phyloP scores from a whole-genome alignment of 2,113 vertebrate species.

The Channa maculata region DNA sequence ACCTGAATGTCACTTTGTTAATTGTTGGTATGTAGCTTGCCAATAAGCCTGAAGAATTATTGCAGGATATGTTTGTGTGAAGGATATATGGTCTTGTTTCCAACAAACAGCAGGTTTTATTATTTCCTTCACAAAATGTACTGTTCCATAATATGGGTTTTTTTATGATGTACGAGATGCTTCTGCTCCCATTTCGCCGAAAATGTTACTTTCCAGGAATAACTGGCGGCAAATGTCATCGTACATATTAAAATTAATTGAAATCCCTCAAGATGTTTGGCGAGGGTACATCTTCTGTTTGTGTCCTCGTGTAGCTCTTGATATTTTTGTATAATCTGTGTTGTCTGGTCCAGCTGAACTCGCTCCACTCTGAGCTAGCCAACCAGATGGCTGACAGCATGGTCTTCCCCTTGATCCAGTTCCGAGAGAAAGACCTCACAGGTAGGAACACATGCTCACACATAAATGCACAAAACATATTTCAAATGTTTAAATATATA shows the following conservation, averaged over 20 bases:
- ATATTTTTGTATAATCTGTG: slow-evolving; percentile 48
- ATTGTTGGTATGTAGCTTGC: slow-evolving; percentile 16
- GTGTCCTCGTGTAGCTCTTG: slow-evolving; percentile 25
- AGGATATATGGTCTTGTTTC: slow-evolving; percentile 11
- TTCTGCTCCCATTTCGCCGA: slow-evolving; percentile 11
- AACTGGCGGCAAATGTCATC: slow-evolving; percentile 37
- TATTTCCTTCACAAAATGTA: slow-evolving; percentile 25
- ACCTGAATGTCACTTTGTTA: slow-evolving; percentile 20
- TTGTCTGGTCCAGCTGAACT: slow-evolving; percentile 88
- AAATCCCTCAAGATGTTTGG: slow-evolving; percentile 58
- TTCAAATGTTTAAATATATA: too few relatives aligned
- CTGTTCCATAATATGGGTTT: slow-evolving; percentile 25
- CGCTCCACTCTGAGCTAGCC: slow-evolving; percentile 92
- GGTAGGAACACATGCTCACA: slow-evolving; percentile 79
- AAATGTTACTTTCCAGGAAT: slow-evolving; percentile 47
- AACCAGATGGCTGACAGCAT: slow-evolving; percentile 95
- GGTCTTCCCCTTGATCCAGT: slow-evolving; percentile 96
- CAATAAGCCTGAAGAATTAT: slow-evolving; percentile 44
- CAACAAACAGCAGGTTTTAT: slow-evolving; percentile 39
- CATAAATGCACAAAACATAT: not conserved
- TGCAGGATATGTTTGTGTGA: slow-evolving; percentile 27
- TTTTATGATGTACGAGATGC: slow-evolving; percentile 19
- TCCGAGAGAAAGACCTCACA: slow-evolving; percentile 97
- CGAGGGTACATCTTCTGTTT: slow-evolving; percentile 13
- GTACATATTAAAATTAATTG: slow-evolving; percentile 12